Percentiles rank a stretch among this genome's conserved stretches.
Evolutionary conservation across 2,797 vertebrate genomes (phyloP).

Genomic region (Pagetopsis macropterus): DNA sequence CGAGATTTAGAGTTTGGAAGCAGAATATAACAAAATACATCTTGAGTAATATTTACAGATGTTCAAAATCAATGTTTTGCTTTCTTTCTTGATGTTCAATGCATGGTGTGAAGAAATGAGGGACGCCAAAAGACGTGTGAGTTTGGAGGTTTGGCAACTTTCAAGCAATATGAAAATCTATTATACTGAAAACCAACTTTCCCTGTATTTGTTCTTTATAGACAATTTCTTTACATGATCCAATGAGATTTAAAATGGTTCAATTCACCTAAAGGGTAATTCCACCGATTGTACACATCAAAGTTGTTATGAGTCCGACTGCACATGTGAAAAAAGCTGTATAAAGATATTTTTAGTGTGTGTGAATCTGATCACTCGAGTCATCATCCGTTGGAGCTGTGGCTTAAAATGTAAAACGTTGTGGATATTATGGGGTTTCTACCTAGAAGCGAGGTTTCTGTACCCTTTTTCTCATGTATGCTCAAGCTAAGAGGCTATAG

Average conservation of each 20-base stretch:
- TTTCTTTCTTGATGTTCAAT: not conserved
- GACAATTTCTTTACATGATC: not conserved
- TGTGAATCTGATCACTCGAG: too few species aligned
- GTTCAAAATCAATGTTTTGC: not conserved
- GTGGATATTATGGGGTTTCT: too few species aligned
- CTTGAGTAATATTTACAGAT: not conserved
- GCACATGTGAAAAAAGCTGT: too few species aligned
- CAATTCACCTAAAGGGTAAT: not conserved
- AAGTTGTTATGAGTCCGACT: too few species aligned
- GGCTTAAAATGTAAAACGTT: too few species aligned
- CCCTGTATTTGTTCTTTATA: too few species aligned
- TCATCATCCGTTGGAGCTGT: too few species aligned
- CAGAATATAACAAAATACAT: not conserved
- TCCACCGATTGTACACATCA: not conserved
- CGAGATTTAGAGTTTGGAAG: too few species aligned
- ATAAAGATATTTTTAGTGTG: too few species aligned
- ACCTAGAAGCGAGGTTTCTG: too few species aligned
- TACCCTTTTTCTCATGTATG: too few species aligned
- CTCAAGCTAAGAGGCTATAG: not conserved
- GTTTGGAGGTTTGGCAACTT: not conserved
- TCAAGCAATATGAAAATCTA: not conserved
- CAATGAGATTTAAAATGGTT: not conserved
- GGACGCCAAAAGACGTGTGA: accelerated
- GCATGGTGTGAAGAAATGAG: not conserved
- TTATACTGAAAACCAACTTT: not conserved